A percentile compares a stretch with the other conserved stretches of the same genome.
These are phyloP conservation scores for Pyrgilauda ruficollis DNA, from an alignment of 2,113 vertebrate genomes.

Conservation along the genomic window DNA sequence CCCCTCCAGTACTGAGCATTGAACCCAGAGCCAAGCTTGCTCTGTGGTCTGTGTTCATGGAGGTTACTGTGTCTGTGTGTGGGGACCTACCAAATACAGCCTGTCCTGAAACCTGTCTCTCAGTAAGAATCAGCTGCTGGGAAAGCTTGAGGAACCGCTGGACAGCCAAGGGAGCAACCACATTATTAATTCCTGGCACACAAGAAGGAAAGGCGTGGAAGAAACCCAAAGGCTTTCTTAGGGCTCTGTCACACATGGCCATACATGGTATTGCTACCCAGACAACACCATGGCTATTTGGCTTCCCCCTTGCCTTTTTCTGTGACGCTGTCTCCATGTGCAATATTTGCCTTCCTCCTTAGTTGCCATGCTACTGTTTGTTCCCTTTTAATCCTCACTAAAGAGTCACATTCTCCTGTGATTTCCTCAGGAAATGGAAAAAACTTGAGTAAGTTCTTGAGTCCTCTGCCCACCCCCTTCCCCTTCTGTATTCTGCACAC, in stretches of 20 bases:
- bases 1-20: background rate
- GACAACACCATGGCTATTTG: background rate
- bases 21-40: background rate
- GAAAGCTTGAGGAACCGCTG: background rate
- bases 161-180: background rate
- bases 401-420: background rate
- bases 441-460: slow-evolving; percentile 28
- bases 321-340: background rate
- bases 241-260: background rate
- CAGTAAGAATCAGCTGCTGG: background rate
- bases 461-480: background rate
- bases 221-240: background rate
- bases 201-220: background rate
- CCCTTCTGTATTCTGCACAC: background rate
- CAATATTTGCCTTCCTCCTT: background rate
- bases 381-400: background rate
- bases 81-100: background rate
- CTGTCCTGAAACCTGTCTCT: background rate
- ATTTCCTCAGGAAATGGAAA: slow-evolving; percentile 58
- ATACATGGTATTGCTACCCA: background rate
- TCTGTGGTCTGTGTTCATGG: rapidly evolving
- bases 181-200: background rate
- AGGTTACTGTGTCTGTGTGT: background rate
- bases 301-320: background rate
- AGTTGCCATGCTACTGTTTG: background rate